These are phyloP conservation scores for Dinoponera quadriceps DNA, from an alignment of 1,140 invertebrate species.

Conservation along the genomic window DNA sequence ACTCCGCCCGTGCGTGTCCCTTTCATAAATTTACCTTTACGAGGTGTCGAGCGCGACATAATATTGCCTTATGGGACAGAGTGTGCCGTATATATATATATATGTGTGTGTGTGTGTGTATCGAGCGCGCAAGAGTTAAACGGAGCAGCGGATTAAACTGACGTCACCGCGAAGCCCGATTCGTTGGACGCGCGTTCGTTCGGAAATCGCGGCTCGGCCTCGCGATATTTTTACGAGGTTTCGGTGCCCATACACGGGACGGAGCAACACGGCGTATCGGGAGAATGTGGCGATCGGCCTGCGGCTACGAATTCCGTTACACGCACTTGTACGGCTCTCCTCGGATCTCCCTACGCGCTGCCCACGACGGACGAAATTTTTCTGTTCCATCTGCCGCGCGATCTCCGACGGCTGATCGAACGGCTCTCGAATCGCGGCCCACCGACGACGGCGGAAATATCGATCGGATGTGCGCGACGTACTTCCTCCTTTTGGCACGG, in stretches of 20 bases:
- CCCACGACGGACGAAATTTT: slow-evolving; percentile 66
- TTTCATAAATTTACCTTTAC: not conserved
- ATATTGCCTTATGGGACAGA: not conserved
- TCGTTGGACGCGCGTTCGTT: not conserved
- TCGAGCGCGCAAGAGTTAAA: not conserved
- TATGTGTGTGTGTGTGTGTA: too few relatives aligned
- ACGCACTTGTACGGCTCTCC: slow-evolving; percentile 76
- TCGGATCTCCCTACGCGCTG: slow-evolving; percentile 42
- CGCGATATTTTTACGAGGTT: slow-evolving; percentile 66
- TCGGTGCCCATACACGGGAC: slow-evolving; percentile 28
- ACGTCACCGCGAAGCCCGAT: slow-evolving; percentile 31
- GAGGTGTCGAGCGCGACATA: not conserved
- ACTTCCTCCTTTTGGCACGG: not conserved
- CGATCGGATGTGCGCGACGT: not conserved
- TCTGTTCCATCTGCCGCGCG: slow-evolving; percentile 15
- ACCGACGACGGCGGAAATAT: slow-evolving; percentile 1
- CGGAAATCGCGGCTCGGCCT: slow-evolving; percentile 34
- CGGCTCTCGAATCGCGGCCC: not conserved
- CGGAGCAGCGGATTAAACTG: slow-evolving; percentile 19
- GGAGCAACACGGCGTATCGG: slow-evolving; percentile 64
- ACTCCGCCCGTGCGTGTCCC: not conserved
- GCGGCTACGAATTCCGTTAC: slow-evolving; percentile 82
- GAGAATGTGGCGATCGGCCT: slow-evolving; percentile 76
- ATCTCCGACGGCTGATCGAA: slow-evolving; percentile 35
- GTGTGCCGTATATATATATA: too few relatives aligned